Evolutionary conservation across 2,113 vertebrate genomes (phyloP).

Genomic region (Nicator chloris): DNA sequence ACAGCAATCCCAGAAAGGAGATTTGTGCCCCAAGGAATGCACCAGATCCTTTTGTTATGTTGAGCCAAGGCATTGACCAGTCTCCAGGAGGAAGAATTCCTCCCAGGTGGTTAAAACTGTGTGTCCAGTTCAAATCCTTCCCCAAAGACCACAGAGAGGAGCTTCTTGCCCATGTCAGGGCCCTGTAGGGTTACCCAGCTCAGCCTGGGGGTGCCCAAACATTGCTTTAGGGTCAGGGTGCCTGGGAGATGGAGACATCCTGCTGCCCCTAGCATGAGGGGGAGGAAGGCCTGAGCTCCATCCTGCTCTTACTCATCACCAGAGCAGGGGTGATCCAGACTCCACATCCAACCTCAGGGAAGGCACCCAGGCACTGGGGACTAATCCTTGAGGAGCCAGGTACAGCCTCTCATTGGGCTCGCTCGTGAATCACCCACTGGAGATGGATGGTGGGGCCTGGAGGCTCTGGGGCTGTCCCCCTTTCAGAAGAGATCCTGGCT

Average conservation of each 20-base stretch:
- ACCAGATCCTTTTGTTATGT: not conserved
- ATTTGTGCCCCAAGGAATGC: not conserved
- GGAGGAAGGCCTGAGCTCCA: not conserved
- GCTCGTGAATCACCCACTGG: rapidly evolving
- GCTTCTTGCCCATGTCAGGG: not conserved
- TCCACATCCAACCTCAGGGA: not conserved
- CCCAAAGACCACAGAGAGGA: not conserved
- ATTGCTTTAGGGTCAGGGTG: not conserved
- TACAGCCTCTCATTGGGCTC: not conserved
- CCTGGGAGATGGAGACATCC: not conserved
- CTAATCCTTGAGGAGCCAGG: not conserved
- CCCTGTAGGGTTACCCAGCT: not conserved
- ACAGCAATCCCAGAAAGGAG: not conserved
- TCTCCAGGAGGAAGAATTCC: not conserved
- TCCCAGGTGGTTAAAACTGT: not conserved
- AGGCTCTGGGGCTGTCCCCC: not conserved
- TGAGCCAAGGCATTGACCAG: not conserved
- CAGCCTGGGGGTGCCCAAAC: rapidly evolving
- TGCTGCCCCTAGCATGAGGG: not conserved
- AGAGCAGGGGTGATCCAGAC: not conserved
- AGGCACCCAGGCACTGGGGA: not conserved
- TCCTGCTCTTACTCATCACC: not conserved
- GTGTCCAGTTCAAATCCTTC: not conserved
- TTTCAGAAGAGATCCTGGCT: not conserved
- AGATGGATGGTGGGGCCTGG: not conserved